A percentile compares a stretch with the other conserved stretches of the same genome.
These are phyloP conservation scores for Aplidium turbinatum DNA, from an alignment of 23 tunicate species.

Conservation along the genomic window DNA sequence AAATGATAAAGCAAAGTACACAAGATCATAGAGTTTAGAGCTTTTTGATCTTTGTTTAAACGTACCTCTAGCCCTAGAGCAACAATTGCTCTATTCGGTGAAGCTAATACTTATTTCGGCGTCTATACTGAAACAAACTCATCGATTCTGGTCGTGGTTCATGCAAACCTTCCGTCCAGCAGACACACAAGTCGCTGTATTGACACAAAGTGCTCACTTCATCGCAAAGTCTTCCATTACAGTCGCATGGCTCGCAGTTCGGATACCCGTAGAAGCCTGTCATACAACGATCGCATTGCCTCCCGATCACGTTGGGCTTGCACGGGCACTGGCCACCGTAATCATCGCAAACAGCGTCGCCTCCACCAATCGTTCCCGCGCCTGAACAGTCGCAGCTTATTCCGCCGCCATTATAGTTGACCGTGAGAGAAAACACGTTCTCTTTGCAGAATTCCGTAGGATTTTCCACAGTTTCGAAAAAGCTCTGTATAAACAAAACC, in stretches of 20 bases:
- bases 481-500: constrained; percentile 44
- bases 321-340: constrained; percentile 98
- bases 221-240: constrained; percentile 82
- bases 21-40: no score
- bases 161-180: no score
- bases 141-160: no score
- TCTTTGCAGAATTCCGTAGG: constrained; percentile 74
- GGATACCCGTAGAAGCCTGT: constrained; percentile 81
- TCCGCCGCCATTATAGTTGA: constrained; percentile 77
- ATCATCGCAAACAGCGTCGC: constrained; percentile 73
- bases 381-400: constrained; percentile 86
- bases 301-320: constrained; percentile 82
- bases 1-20: no score
- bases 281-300: constrained; percentile 79
- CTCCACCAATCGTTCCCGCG: constrained; percentile 93
- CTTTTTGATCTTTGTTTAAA: no score
- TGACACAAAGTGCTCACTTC: constrained; percentile 41
- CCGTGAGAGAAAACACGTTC: constrained; percentile 64
- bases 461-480: constrained; percentile 40
- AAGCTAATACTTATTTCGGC: no score
- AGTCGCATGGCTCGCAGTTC: constrained; percentile 82
- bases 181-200: background rate
- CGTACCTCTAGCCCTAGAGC: no score
- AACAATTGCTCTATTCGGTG: no score
- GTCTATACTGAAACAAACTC: no score